Evolutionary conservation across 35 echinoderm and acorn worm genomes (phyloP).

Genomic region (Ptychodera flava): DNA sequence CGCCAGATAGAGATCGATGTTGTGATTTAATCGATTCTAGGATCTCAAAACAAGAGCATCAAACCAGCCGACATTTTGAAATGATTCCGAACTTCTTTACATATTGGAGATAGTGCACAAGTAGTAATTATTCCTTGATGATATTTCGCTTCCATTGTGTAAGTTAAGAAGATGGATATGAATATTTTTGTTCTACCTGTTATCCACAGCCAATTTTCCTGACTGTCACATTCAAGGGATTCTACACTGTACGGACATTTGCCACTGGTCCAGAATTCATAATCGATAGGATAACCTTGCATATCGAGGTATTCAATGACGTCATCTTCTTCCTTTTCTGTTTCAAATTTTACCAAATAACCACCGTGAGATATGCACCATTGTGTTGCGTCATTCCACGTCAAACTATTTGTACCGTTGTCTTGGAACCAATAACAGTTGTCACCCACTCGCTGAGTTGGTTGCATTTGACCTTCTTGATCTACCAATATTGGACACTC

Average conservation of each 20-base stretch:
- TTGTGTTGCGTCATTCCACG: not conserved
- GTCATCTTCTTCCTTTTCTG: not conserved
- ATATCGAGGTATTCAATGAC: not conserved
- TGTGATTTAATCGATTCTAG: no score
- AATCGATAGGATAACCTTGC: not conserved
- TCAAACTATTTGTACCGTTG: not conserved
- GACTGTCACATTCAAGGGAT: not conserved
- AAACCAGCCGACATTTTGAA: not conserved
- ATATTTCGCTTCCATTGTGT: no score
- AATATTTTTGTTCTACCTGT: not conserved
- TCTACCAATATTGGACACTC: not conserved
- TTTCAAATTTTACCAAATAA: not conserved
- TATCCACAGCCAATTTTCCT: not conserved
- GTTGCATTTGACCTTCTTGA: not conserved
- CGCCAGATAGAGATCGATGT: no score
- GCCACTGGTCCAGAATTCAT: not conserved
- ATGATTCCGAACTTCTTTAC: not conserved
- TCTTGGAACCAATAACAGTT: not conserved
- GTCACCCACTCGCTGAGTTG: not conserved
- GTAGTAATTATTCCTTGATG: not conserved
- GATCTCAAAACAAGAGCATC: no score
- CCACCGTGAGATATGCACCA: not conserved
- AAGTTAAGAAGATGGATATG: not conserved
- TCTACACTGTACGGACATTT: not conserved
- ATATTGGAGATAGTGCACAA: not conserved